phyloP scores from a whole-genome alignment of 2,888 invertebrate species.

The Candidula unifasciata region DNA sequence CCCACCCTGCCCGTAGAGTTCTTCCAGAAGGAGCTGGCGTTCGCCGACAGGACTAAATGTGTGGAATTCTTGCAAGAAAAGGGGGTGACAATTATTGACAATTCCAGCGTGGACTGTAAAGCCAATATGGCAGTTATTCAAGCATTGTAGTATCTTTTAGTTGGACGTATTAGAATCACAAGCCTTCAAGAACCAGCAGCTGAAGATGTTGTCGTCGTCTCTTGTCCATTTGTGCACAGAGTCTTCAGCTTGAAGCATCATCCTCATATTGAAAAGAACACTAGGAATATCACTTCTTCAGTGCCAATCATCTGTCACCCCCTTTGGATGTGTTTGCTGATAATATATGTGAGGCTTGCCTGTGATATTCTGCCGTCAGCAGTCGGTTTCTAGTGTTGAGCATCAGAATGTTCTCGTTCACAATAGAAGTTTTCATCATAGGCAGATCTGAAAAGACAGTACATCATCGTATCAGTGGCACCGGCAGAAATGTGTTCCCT shows the following conservation, averaged over 20 bases:
- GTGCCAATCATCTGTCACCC: constrained; percentile 14
- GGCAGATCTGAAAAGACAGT: not conserved
- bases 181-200: not conserved
- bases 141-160: constrained; percentile 28
- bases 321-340: constrained; percentile 19
- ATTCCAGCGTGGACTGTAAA: constrained; percentile 90
- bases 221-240: not conserved
- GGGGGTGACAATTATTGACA: constrained; percentile 81
- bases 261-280: not conserved
- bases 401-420: not conserved
- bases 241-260: not conserved
- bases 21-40: constrained; percentile 92
- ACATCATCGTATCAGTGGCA: not conserved
- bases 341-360: constrained; percentile 6
- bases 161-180: not conserved
- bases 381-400: not conserved
- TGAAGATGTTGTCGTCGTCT: not conserved
- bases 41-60: constrained; percentile 89
- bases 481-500: not conserved
- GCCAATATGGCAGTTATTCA: constrained; percentile 61
- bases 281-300: not conserved
- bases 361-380: not conserved
- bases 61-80: constrained; percentile 91
- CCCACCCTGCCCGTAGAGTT: constrained; percentile 92
- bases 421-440: not conserved